Evolutionary conservation across 2,888 invertebrate genomes (phyloP), one percentile per base, ranked within the genome.

Genomic region (Limnephilus rhombicus): DNA sequence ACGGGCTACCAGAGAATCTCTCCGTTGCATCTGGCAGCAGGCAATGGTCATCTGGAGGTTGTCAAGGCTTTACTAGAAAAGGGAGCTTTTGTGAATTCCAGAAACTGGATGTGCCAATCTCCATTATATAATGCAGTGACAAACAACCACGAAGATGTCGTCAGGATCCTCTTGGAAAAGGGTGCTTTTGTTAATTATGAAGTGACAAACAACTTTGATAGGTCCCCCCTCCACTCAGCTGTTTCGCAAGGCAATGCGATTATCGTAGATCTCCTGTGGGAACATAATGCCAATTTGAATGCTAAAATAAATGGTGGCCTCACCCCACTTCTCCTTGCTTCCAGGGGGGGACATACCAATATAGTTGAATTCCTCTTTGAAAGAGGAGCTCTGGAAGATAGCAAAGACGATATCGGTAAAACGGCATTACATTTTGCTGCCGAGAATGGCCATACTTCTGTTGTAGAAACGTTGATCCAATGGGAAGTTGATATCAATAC

Each of bases 41-140:
- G 41, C 24, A 41, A 86, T 41, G 86, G 86, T 86, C 86, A 86
- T 41, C n/a, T 85, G 41, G 41, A 45, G 12, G 85, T 85, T 41
- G 85, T 85, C 9, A 45, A 45, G 45, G 13, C 3, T 12, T 13
- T 45, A 12, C 45, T 45, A 45, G 45, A 45, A 45, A 45, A 45
- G 34, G 82, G 82, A 15, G 82, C 86, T 45, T 12, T 49, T 29
- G 29, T 86, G 49, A 45, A 86, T 45, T 7, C 29, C 29, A 3
- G 2, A 53, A 9, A 41, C 24, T 5, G 1, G 4, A 2, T n/a
- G n/a, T 13, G 13, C 34, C 31, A 18, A n/a, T 82, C 86, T 12
- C 86, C 86, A 11, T 86, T 86, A n/a, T 29, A 45, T 41, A 29
- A 45, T 1, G 86, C 45, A n/a, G 86, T 45, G 86, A 29, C n/a